Percentiles rank a stretch among this genome's conserved stretches.
phyloP scores from a whole-genome alignment of 1,140 invertebrate species.

The Olivierus martensii region DNA sequence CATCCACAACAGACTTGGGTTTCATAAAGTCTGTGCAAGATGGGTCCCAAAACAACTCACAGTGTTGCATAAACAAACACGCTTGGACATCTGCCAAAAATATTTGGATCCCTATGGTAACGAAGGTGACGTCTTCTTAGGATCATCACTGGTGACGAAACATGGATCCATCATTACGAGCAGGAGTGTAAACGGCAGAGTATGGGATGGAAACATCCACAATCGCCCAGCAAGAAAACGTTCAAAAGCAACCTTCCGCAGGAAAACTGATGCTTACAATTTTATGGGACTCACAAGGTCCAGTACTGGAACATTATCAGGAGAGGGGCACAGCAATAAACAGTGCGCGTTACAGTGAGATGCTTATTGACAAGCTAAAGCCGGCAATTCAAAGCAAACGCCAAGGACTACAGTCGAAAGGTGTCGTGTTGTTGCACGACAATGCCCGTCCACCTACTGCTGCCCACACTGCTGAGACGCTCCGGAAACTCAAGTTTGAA shows the following conservation, averaged over 20 bases:
- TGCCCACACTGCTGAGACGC: too few species aligned
- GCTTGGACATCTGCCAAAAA: not conserved
- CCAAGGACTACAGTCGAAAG: not conserved
- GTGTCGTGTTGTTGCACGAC: too few species aligned
- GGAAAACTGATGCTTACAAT: constrained; percentile 11
- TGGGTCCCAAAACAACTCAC: not conserved
- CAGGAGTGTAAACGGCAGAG: not conserved
- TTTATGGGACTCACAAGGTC: constrained; percentile 13
- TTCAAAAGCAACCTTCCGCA: constrained; percentile 7
- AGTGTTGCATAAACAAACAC: not conserved
- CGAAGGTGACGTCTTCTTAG: not conserved
- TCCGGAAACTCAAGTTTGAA: too few species aligned
- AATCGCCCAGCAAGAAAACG: not conserved
- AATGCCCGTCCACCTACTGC: too few species aligned
- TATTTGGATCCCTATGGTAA: not conserved
- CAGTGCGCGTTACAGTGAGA: not conserved
- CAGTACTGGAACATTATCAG: constrained; percentile 1
- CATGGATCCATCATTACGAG: not conserved
- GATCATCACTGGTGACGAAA: not conserved
- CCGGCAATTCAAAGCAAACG: too few species aligned
- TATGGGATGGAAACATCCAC: not conserved
- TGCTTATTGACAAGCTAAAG: too few species aligned
- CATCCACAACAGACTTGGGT: not conserved
- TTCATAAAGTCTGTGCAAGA: constrained; percentile 1
- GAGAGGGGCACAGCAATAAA: not conserved